Conservation (phyloP, 1,140 invertebrate species). For the Drosophila gunungcola region DNA sequence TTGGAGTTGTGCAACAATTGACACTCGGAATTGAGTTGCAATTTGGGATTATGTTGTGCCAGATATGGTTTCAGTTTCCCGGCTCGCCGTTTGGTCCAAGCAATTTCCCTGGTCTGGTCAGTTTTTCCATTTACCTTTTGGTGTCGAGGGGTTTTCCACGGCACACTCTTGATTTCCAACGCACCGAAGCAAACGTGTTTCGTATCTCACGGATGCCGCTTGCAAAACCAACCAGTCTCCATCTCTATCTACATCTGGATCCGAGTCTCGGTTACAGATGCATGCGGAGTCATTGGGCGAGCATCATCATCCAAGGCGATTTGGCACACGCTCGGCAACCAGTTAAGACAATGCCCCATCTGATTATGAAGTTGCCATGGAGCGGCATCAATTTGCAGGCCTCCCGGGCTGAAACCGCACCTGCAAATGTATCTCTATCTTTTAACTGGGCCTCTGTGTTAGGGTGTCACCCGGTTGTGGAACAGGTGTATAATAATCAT, state of each 20-base stretch:
- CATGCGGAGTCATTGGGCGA: slow-evolving; percentile 50
- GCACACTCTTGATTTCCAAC: slow-evolving; percentile 72
- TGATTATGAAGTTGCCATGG: slow-evolving; percentile 55
- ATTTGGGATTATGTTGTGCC: slow-evolving; percentile 43
- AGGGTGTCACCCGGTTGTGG: slow-evolving; percentile 63
- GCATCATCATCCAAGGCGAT: slow-evolving; percentile 55
- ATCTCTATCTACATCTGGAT: slow-evolving; percentile 11
- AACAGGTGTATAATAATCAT: slow-evolving; percentile 40
- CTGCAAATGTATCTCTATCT: slow-evolving; percentile 19
- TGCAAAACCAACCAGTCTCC: slow-evolving; percentile 66
- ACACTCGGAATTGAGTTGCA: slow-evolving; percentile 46
- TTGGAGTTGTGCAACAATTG: slow-evolving; percentile 54
- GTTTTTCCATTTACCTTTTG: slow-evolving; percentile 55
- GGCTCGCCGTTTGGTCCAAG: slow-evolving; percentile 56
- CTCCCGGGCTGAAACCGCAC: slow-evolving; percentile 12
- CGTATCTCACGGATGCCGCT: slow-evolving; percentile 78
- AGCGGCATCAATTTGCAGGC: slow-evolving; percentile 55
- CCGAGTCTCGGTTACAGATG: slow-evolving; percentile 39
- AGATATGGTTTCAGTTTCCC: slow-evolving; percentile 54
- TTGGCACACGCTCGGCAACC: slow-evolving; percentile 56
- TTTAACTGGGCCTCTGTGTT: slow-evolving; percentile 66
- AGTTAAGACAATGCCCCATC: slow-evolving; percentile 55
- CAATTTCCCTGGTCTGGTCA: slow-evolving; percentile 51
- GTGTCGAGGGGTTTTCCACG: slow-evolving; percentile 32
- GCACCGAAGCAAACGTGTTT: slow-evolving; percentile 68